Percentiles rank a stretch among this genome's conserved stretches.
Conservation (phyloP, 2,888 invertebrate species). For the Dryococelus australis region DNA sequence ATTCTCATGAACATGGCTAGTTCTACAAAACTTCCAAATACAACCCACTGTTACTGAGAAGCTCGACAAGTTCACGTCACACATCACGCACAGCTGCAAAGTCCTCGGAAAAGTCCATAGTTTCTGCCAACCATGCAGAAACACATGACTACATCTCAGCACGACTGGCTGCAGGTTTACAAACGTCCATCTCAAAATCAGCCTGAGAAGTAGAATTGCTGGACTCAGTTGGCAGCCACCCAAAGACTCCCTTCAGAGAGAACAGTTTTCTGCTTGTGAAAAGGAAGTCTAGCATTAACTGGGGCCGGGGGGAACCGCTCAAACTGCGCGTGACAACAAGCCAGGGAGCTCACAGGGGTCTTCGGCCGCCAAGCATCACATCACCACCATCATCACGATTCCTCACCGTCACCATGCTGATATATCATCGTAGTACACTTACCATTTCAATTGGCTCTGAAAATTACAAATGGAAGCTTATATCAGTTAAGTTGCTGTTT, state of each 20-base stretch:
- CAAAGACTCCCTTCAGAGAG: background rate
- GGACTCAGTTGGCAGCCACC: background rate
- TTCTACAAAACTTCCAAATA: background rate
- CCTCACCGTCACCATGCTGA: conserved; percentile 6
- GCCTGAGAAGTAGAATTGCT: background rate
- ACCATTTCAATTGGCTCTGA: conserved; percentile 39
- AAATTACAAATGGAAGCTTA: conserved; percentile 40
- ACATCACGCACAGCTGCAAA: no score
- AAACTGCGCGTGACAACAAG: background rate
- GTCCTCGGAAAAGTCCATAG: background rate
- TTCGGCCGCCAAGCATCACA: conserved; percentile 21
- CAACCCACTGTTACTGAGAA: background rate
- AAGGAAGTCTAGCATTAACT: background rate
- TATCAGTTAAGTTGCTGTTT: conserved; percentile 13
- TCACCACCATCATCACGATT: conserved; percentile 17
- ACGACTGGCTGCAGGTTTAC: background rate
- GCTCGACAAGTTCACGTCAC: background rate
- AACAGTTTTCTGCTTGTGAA: background rate
- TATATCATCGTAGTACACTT: conserved; percentile 34
- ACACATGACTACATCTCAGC: background rate
- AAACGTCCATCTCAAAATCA: background rate
- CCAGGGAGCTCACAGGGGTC: conserved; percentile 16
- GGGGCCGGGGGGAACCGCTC: background rate
- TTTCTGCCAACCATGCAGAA: background rate
- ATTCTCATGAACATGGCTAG: no score